Base-by-base conservation (phyloP, 2,797 vertebrate genomes). In the Vespertilio murinus region DNA sequence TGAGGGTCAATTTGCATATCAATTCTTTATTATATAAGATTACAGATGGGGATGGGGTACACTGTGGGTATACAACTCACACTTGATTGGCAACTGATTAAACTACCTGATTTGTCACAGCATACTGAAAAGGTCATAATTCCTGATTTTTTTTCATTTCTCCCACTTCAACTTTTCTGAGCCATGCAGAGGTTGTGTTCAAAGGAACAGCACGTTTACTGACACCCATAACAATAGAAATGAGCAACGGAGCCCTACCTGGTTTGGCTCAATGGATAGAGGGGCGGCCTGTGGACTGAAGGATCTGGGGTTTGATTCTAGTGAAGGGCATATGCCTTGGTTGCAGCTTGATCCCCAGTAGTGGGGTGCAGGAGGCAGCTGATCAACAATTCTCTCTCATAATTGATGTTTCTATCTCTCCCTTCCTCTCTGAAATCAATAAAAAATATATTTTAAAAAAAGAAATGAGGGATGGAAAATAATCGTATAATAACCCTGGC, bases 391-490 rank as follows among this genome's bases (percentile, higher is more conserved):
- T 59, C 25, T 59, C 56, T 30, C 5, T 28, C 56, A 59, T 59
- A 25, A 59, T 59, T 59, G 25, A 59, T 28, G 56, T 59, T 59
- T 59, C 56, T 59, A 59, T 59, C 56, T 59, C 25, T 59, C 25
- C 56, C 56, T 59, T 12, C 56, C 56, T 59, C 56, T 59, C 56
- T 59, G 56, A 59, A 59, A 28, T 59, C 56, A 28, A 59, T 59
- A 14, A 47, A 47, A 47, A 47, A 40, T 40, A 40, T 40, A 40
- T 40, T 40, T 40, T 40, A 5, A 16, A 47, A 47, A 49, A 49
- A 49, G 49, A 49, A 49, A 91, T 54, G 70, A 94, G 23, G 47
- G 42, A 25, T 86, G 25, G 28, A 42, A 93, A 94, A 47, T 20
- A 92, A 56, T 35, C 35, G 3, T 64, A 17, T 91, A 52, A 82